These are phyloP conservation scores for Phrynocephalus forsythii DNA, from an alignment of 2,797 vertebrate species.

Conservation along the genomic window DNA sequence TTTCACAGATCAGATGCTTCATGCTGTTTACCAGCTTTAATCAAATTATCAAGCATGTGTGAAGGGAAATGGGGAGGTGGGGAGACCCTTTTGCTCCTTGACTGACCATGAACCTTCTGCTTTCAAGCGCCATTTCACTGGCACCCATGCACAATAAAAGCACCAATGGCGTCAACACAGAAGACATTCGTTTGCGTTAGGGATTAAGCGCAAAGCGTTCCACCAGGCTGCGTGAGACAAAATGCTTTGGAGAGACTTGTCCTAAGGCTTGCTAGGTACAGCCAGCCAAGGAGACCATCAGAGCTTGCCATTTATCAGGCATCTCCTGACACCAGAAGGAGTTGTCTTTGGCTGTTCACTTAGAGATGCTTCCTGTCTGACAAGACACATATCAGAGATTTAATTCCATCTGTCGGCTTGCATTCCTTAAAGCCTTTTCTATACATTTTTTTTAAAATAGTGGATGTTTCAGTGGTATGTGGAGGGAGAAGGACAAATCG, in stretches of 20 bases:
- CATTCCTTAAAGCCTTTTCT: background rate
- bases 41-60: slow-evolving; percentile 16
- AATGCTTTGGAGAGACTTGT: background rate
- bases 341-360: background rate
- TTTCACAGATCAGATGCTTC: slow-evolving; percentile 19
- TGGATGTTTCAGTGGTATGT: background rate
- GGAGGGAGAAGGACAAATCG: no score
- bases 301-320: background rate
- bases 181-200: background rate
- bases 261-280: background rate
- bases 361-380: background rate
- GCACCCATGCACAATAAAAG: slow-evolving; percentile 20
- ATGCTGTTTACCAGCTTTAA: slow-evolving; percentile 27
- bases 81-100: background rate
- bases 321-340: background rate
- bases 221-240: background rate
- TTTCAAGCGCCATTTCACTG: background rate
- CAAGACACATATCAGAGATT: background rate
- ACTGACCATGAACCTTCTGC: background rate
- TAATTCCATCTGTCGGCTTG: background rate
- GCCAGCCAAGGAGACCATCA: no score
- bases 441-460: background rate
- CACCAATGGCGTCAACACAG: background rate
- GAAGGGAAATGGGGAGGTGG: background rate
- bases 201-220: background rate